A percentile compares a stretch with the other conserved stretches of the same genome.
These are phyloP conservation scores for Leptogaster cylindrica DNA, from an alignment of 2,888 invertebrate genomes.

Conservation along the genomic window DNA sequence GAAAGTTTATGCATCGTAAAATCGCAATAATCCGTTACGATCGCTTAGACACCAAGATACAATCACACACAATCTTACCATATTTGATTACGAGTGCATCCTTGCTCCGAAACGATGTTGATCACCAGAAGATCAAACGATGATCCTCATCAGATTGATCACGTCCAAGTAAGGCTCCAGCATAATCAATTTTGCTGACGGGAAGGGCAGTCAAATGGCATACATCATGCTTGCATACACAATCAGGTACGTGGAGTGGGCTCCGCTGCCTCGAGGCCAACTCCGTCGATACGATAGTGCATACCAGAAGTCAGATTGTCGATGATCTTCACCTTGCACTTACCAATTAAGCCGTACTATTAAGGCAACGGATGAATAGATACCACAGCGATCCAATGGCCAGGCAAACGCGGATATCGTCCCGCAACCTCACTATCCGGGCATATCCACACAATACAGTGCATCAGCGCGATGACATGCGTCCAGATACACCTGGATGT, in stretches of 20 bases:
- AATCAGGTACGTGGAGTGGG: not conserved
- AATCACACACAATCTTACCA: conserved; percentile 3
- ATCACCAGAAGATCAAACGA: conserved; percentile 18
- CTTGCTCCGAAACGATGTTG: not conserved
- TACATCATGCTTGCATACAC: conserved; percentile 12
- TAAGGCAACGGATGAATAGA: conserved; percentile 5
- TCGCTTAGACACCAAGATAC: conserved; percentile 6
- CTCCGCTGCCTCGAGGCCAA: conserved; percentile 13
- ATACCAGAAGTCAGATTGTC: conserved; percentile 18
- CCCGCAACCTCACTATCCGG: not conserved
- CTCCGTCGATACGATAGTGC: not conserved
- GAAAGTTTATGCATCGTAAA: conserved; percentile 27
- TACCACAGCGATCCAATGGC: too few relatives aligned
- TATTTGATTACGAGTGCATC: not conserved
- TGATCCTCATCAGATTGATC: conserved; percentile 28
- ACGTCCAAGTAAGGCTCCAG: conserved; percentile 32
- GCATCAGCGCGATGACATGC: conserved; percentile 25
- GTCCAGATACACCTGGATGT: conserved; percentile 10
- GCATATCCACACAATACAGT: not conserved
- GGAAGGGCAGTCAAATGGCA: conserved; percentile 26
- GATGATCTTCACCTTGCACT: conserved; percentile 35
- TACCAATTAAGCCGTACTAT: conserved; percentile 10
- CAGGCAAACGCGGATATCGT: too few relatives aligned
- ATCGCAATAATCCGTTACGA: conserved; percentile 5
- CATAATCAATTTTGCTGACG: conserved; percentile 35